Evolutionary conservation across 2,797 vertebrate genomes (phyloP).

Genomic region (Xenops minutus): DNA sequence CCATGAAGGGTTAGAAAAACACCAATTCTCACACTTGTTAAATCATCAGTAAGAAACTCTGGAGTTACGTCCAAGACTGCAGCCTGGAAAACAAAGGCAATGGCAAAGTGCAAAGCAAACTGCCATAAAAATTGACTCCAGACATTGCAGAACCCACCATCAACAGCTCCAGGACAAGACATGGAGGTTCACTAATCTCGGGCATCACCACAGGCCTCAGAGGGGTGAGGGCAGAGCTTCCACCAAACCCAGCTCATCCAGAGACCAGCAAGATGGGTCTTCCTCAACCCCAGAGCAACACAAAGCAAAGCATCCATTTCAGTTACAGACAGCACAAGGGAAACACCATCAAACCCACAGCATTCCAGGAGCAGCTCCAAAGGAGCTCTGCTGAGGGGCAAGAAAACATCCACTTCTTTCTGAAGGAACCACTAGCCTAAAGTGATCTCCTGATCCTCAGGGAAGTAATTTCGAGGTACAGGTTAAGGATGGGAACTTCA

Average conservation of each 20-base stretch:
- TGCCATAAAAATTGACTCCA: background rate
- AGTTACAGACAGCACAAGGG: rapidly evolving
- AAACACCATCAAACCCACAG: background rate
- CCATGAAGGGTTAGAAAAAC: background rate
- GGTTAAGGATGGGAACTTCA: background rate
- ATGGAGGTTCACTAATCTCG: background rate
- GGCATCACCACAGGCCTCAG: background rate
- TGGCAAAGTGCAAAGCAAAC: background rate
- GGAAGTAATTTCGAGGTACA: background rate
- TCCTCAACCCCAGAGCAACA: background rate
- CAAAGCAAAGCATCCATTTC: background rate
- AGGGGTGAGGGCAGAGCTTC: background rate
- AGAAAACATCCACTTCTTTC: background rate
- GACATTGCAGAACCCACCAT: background rate
- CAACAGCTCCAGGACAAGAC: background rate
- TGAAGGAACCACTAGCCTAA: background rate
- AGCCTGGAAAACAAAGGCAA: background rate
- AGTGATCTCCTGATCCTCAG: background rate
- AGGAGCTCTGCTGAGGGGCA: background rate
- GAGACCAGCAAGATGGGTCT: background rate
- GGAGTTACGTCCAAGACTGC: background rate
- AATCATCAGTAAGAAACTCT: background rate
- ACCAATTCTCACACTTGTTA: background rate
- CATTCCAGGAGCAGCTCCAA: background rate
- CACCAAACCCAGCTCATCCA: background rate